phyloP scores from a whole-genome alignment of 2,888 invertebrate species.

The Lordiphosa andalusiaca region DNA sequence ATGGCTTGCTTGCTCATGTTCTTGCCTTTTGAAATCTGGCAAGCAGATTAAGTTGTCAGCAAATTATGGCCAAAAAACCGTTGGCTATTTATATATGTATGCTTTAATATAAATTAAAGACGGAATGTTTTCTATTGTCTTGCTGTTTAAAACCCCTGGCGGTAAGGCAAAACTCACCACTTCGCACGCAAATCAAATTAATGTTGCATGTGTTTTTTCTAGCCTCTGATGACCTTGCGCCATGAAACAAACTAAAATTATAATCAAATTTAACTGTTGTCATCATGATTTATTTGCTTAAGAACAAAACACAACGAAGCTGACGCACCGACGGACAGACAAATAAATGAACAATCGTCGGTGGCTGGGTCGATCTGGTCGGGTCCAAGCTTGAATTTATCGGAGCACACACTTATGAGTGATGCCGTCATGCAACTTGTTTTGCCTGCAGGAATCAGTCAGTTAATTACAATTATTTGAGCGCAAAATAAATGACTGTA shows the following conservation, averaged over 20 bases:
- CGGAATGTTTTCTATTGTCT: slow-evolving; percentile 9
- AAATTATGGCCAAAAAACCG: slow-evolving; percentile 45
- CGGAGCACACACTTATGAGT: slow-evolving; percentile 17
- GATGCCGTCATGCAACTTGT: slow-evolving; percentile 55
- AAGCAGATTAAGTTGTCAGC: slow-evolving; percentile 67
- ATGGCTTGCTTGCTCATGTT: slow-evolving; percentile 55
- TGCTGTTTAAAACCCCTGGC: slow-evolving; percentile 5
- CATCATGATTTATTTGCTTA: slow-evolving; percentile 70
- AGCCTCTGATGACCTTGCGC: slow-evolving; percentile 52
- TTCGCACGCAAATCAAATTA: slow-evolving; percentile 76
- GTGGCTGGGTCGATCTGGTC: slow-evolving; percentile 17
- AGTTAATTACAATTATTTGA: slow-evolving; percentile 58
- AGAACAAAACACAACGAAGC: slow-evolving; percentile 51
- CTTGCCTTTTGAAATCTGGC: slow-evolving; percentile 44
- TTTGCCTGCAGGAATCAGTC: slow-evolving; percentile 68
- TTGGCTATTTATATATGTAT: slow-evolving; percentile 51
- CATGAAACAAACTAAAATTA: slow-evolving; percentile 60
- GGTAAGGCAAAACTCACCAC: slow-evolving; percentile 1
- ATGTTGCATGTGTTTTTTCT: slow-evolving; percentile 68
- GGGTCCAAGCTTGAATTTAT: slow-evolving; percentile 20
- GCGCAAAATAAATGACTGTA: slow-evolving; percentile 27
- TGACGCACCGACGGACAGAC: slow-evolving; percentile 44
- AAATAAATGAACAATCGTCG: slow-evolving; percentile 50
- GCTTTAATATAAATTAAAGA: background rate
- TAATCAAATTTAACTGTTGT: slow-evolving; percentile 75